Percentiles rank a stretch among this genome's conserved stretches.
Conservation (phyloP, 2,113 vertebrate genomes). For the Mungos mungo region DNA sequence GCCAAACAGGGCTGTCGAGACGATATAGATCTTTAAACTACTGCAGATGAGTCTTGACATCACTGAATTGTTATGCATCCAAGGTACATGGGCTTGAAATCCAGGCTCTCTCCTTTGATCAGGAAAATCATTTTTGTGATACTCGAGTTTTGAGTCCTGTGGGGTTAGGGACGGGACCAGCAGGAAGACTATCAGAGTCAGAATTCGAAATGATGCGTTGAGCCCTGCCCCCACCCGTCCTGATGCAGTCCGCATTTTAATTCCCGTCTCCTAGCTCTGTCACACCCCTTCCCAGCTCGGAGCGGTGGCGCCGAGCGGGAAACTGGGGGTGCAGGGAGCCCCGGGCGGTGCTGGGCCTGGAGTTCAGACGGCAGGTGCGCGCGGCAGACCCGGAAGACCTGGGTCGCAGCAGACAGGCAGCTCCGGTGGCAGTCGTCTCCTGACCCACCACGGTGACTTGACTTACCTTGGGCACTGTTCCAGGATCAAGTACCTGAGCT, state of each 20-base stretch:
- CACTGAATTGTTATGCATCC: background rate
- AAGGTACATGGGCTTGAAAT: background rate
- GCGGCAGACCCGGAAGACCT: background rate
- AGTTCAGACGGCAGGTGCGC: constrained; percentile 9
- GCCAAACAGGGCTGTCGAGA: background rate
- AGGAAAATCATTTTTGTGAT: constrained; percentile 61
- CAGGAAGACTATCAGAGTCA: background rate
- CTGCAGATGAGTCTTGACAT: constrained; percentile 55
- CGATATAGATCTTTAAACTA: constrained; percentile 16
- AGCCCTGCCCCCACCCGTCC: background rate
- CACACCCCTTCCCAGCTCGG: constrained; percentile 21
- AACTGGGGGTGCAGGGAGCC: constrained; percentile 1
- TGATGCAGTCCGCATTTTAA: background rate
- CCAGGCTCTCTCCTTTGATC: constrained; percentile 56
- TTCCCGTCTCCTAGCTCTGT: background rate
- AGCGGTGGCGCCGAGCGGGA: constrained; percentile 11
- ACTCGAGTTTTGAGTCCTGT: background rate
- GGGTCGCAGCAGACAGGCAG: background rate
- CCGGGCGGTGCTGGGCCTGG: constrained; percentile 31
- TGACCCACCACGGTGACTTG: background rate
- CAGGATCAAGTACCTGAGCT: background rate
- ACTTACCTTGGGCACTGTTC: background rate
- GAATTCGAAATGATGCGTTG: background rate
- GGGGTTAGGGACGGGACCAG: constrained; percentile 31
- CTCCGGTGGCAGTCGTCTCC: accelerated